Evolutionary conservation across 2,797 vertebrate species (phyloP).

Genomic region (Sebastes minor): DNA sequence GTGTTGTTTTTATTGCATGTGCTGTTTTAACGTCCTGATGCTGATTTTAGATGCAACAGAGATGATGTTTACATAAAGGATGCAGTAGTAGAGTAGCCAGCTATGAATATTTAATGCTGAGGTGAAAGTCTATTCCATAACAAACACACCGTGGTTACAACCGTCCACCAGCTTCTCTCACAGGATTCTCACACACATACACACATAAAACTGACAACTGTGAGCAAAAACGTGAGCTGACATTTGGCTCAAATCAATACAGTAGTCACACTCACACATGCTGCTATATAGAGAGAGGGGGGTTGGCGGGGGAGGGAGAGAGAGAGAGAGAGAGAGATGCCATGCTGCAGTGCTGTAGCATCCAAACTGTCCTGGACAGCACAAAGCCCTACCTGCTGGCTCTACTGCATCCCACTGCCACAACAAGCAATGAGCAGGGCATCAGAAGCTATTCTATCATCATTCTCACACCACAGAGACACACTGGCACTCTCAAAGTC

Average conservation of each 20-base stretch:
- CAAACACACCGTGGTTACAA: constrained; percentile 36
- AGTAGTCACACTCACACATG: constrained; percentile 25
- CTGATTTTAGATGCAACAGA: not conserved
- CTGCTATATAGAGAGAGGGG: constrained; percentile 10
- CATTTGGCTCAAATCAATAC: constrained; percentile 38
- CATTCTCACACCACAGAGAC: not conserved
- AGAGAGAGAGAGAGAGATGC: constrained; percentile 20
- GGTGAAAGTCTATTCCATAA: constrained; percentile 44
- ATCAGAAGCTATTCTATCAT: not conserved
- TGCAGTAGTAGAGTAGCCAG: not conserved
- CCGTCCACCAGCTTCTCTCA: not conserved
- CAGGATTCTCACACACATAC: not conserved
- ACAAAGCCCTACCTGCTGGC: constrained; percentile 42
- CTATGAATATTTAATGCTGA: constrained; percentile 55
- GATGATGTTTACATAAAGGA: not conserved
- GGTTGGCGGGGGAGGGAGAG: not conserved
- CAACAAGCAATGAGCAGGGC: constrained; percentile 33
- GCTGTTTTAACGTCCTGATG: not conserved
- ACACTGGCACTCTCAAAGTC: not conserved
- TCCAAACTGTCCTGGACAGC: constrained; percentile 66
- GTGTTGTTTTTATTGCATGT: not conserved
- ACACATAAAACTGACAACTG: not conserved
- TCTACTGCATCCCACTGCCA: constrained; percentile 34
- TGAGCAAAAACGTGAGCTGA: constrained; percentile 31
- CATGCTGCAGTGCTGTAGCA: constrained; percentile 72